A percentile compares a stretch with the other conserved stretches of the same genome.
phyloP scores from a whole-genome alignment of 2,888 invertebrate species.

The Automeris io region DNA sequence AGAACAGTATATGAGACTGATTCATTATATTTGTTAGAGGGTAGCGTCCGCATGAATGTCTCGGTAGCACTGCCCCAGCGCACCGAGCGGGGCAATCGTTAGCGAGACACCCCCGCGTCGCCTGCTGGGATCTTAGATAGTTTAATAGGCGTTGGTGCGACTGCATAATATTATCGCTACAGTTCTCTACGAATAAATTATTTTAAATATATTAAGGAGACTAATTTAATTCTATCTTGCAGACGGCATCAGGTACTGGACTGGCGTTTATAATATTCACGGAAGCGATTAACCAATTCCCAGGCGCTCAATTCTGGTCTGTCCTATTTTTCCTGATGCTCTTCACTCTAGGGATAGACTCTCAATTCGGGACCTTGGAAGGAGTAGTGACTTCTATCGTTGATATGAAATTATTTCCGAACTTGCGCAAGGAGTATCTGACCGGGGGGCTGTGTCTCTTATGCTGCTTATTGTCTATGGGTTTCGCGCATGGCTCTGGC shows the following conservation, averaged over 20 bases:
- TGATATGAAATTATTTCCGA: slow-evolving; percentile 96
- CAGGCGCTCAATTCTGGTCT: slow-evolving; percentile 97
- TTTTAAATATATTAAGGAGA: too few relatives aligned
- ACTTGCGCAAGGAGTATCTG: slow-evolving; percentile 91
- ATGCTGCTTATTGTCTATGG: slow-evolving; percentile 91
- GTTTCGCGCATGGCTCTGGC: slow-evolving; percentile 94
- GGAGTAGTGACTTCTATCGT: slow-evolving; percentile 97
- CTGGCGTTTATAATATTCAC: slow-evolving; percentile 98
- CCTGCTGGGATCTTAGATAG: too few relatives aligned
- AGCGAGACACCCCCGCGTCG: too few relatives aligned
- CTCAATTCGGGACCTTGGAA: slow-evolving; percentile 96
- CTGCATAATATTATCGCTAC: too few relatives aligned
- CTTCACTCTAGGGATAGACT: slow-evolving; percentile 96
- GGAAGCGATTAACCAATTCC: slow-evolving; percentile 98
- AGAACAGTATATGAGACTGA: too few relatives aligned
- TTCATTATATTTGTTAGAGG: too few relatives aligned
- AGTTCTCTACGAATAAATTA: too few relatives aligned
- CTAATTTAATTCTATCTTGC: slow-evolving; percentile 16
- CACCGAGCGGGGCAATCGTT: too few relatives aligned
- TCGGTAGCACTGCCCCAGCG: too few relatives aligned
- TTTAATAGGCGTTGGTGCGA: too few relatives aligned
- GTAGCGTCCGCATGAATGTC: too few relatives aligned
- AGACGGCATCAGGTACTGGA: slow-evolving; percentile 98
- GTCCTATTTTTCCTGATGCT: slow-evolving; percentile 97
- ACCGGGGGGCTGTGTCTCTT: slow-evolving; percentile 86